Evolutionary conservation across 2,113 vertebrate genomes (phyloP), one percentile per base, ranked within the genome.

Genomic region (Oplegnathus fasciatus): DNA sequence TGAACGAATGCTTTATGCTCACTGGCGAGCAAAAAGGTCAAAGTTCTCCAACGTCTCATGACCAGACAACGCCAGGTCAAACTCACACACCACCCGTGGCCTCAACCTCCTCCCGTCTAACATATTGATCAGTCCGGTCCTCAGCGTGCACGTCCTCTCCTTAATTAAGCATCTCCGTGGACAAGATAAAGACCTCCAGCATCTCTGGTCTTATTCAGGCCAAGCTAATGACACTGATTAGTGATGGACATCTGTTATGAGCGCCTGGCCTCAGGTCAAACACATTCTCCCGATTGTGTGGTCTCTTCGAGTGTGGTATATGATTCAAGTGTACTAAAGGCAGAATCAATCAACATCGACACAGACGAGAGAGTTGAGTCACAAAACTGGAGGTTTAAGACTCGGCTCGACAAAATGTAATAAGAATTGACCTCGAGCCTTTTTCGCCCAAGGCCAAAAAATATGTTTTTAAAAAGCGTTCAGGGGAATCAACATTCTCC

Each of bases 1-100:
- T 48, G 48, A 81, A 73, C 66, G 32, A 78, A 71, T 26, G 54
- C 62, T 68, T 76, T 70, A 46, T 54, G 55, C 24, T 79, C 62
- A 57, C 58, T 50, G 22, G 57, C 2, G 14, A 68, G 69, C 80
- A 72, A 71, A 37, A 73, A 86, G 90, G 90, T 92, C 82, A 91
- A 55, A 88, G 90, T 82, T 92, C 62, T 42, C 70, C 88, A 91
- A 91, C 88, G 58, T 91, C 89, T 83, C 24, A 66, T 80, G 76
- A 86, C 70, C 52, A 87, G 83, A 91, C 88, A 88, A 30, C 54
- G 28, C 44, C 75, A 73, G 87, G 89, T 82, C 91, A 88, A 37
- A 88, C 66, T 78, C 78, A 69, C 46, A 65, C 57, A 50, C 30
- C 42, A 40, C 26, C 68, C 15, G 0, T n/a, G 46, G 58, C 69